Percentiles rank a stretch among this genome's conserved stretches.
phyloP scores from a whole-genome alignment of 2,113 vertebrate species.

The Cyprinodon variegatus region DNA sequence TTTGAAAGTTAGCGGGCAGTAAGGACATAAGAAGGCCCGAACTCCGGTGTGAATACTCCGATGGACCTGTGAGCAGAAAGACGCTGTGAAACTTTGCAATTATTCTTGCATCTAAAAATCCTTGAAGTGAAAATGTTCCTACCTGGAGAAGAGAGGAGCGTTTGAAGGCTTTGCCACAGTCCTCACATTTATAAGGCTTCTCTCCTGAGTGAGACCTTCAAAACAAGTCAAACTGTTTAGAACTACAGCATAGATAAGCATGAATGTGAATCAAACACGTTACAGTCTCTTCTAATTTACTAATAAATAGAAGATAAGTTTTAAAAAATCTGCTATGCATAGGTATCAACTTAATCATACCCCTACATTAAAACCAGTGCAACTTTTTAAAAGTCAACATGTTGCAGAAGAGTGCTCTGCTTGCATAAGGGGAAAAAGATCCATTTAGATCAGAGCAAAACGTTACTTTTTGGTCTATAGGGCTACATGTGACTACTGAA shows the following conservation, averaged over 20 bases:
- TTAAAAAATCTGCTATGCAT: neutral
- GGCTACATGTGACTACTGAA: neutral
- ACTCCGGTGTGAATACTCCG: constrained; percentile 89
- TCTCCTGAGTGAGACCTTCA: constrained; percentile 90
- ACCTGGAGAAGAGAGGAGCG: constrained; percentile 90
- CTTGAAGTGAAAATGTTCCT: constrained; percentile 45
- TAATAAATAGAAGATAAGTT: neutral
- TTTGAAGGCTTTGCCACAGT: constrained; percentile 93
- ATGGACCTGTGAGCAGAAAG: constrained; percentile 71
- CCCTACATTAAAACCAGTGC: neutral
- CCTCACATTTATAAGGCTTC: constrained; percentile 89
- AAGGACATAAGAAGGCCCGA: constrained; percentile 88
- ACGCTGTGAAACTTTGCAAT: neutral
- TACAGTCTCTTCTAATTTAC: neutral
- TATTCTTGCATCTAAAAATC: neutral
- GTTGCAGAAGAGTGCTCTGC: neutral
- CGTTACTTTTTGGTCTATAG: neutral
- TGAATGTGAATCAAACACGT: too few relatives aligned
- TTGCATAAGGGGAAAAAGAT: neutral
- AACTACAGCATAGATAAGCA: neutral
- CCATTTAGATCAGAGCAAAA: neutral
- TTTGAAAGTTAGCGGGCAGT: constrained; percentile 91
- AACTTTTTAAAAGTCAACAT: neutral
- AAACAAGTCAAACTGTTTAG: constrained; percentile 30
- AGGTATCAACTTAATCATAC: neutral